Base-by-base conservation (phyloP, 2,888 invertebrate genomes). In the Conistra vaccinii region DNA sequence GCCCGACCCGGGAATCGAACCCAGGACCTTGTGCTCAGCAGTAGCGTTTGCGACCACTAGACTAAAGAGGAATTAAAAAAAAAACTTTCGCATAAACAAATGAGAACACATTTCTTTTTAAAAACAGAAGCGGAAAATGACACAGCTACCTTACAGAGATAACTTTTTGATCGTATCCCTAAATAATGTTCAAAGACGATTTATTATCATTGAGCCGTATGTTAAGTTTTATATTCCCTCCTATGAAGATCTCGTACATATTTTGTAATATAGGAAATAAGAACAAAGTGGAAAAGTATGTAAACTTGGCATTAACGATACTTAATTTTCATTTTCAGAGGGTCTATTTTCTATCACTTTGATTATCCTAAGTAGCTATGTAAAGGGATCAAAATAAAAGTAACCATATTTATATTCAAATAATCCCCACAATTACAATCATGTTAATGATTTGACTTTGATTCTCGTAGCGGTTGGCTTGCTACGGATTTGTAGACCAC, bases 131-230 rank as follows among this genome's bases (percentile, higher is more conserved):
- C 65, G 23, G 58, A 69, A 71, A 66, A 62, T 66, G 35, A 71
- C 65, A 3, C n/a, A 32, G 62, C 55, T 51, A 32, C 62, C 17
- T 32, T 45, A 51, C 7, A 7, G 0, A 35, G 26, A 55, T 20
- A 57, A 53, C 14, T 42, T 35, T 53, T 51, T 69, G 69, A 82
- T 81, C 82, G 23, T 69, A 85, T 69, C 39, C 53, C 17, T 57
- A 51, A 71, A 71, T 82, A 72, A 76, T 69, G 26, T 69, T 69
- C 42, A 35, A 85, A 76, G 35, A 29, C 39, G 32, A 76, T 85
- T 76, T 82, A 85, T 85, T 72, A 67, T 76, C 62, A 85, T 81
- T 82, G 66, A 45, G 32, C 35, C 51, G 14, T 42, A 62, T 60
- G 32, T 60, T 42, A 67, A 58, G 39, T 80, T 55, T 42, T 4